Conservation (phyloP, 2,888 invertebrate genomes). For the Tholera decimalis region DNA sequence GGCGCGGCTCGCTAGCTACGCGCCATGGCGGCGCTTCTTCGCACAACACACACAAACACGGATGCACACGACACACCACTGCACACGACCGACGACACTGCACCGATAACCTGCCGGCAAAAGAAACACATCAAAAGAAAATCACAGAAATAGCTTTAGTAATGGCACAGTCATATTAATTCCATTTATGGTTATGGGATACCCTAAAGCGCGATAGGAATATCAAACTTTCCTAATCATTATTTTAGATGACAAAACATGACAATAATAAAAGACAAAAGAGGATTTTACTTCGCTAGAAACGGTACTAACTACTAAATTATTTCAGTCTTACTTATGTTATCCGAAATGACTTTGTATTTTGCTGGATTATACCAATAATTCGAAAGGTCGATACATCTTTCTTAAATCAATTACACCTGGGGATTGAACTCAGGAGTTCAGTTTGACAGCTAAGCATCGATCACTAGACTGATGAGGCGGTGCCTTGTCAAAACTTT, state of each 20-base stretch:
- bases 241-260: not conserved
- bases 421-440: slow-evolving; percentile 40
- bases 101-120: slow-evolving; percentile 76
- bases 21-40: slow-evolving; percentile 76
- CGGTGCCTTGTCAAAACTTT: slow-evolving; percentile 40
- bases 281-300: not conserved
- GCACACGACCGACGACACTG: slow-evolving; percentile 74
- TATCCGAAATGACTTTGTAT: not conserved
- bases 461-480: slow-evolving; percentile 46
- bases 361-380: too few relatives aligned
- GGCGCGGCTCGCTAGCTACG: slow-evolving; percentile 86
- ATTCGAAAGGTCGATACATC: slow-evolving; percentile 31
- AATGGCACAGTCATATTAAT: not conserved
- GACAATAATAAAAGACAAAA: not conserved
- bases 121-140: slow-evolving; percentile 20
- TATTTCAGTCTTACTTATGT: not conserved
- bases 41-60: slow-evolving; percentile 74
- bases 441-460: slow-evolving; percentile 46
- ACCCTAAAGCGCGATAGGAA: not conserved
- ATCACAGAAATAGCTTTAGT: not conserved
- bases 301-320: not conserved
- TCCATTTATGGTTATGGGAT: not conserved
- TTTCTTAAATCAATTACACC: slow-evolving; percentile 45
- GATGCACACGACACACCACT: slow-evolving; percentile 78
- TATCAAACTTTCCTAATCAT: too few relatives aligned